Conservation (phyloP, 92 coral and sea anemone species). For the Blastomussa wellsi region DNA sequence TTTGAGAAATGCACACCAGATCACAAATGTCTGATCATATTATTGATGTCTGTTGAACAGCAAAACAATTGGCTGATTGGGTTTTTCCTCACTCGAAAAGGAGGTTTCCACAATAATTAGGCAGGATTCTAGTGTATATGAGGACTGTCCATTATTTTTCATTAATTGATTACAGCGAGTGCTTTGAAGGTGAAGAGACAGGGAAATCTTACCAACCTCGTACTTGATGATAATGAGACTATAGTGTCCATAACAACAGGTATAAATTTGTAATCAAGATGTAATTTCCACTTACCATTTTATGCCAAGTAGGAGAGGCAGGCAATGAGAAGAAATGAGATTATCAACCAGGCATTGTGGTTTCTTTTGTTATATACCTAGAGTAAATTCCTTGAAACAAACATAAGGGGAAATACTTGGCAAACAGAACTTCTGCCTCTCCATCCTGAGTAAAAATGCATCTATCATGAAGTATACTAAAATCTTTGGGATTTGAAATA, state of each 20-base stretch:
- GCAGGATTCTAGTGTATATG: not conserved
- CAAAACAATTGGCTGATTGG: not conserved
- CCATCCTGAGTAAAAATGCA: not conserved
- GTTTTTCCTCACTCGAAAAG: not conserved
- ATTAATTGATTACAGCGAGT: conserved; percentile 19
- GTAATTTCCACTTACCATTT: not conserved
- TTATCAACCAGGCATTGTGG: not conserved
- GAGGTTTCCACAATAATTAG: not conserved
- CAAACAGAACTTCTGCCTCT: not conserved
- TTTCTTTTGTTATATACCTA: not conserved
- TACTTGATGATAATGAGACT: conserved; percentile 17
- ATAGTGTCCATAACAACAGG: conserved; percentile 38
- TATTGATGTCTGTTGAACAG: not conserved
- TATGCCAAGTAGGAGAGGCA: not conserved
- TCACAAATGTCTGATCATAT: not conserved
- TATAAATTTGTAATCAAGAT: not conserved
- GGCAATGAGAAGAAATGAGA: not conserved
- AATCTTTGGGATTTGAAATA: not conserved
- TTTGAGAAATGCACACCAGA: too few species aligned
- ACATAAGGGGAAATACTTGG: not conserved
- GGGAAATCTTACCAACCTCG: not conserved
- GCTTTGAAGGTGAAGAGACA: conserved; percentile 30
- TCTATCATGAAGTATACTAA: not conserved
- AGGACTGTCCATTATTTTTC: not conserved
- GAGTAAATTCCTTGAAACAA: not conserved